Evolutionary conservation across 2,888 invertebrate species (phyloP).

Genomic region (Lochmaea crataegi): DNA sequence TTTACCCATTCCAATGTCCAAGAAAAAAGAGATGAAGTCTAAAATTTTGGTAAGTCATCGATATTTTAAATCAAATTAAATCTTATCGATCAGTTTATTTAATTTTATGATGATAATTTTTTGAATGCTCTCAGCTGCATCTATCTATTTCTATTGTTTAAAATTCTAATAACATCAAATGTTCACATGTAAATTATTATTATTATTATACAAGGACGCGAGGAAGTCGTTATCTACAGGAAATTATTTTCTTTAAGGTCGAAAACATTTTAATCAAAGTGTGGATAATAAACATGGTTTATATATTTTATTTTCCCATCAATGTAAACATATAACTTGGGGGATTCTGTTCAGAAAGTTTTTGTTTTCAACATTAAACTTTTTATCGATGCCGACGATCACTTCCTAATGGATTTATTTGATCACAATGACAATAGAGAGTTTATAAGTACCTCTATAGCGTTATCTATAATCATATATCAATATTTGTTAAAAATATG

Average conservation of each 20-base stretch:
- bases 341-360: not conserved
- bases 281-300: too few relatives aligned
- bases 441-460: constrained; percentile 3
- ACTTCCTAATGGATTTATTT: not conserved
- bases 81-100: not conserved
- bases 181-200: too few relatives aligned
- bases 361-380: too few relatives aligned
- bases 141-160: not conserved
- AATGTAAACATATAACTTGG: too few relatives aligned
- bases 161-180: not conserved
- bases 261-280: not conserved
- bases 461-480: not conserved
- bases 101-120: not conserved
- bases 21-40: constrained; percentile 82
- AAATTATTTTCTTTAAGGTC: not conserved
- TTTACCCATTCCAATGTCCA: constrained; percentile 85
- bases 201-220: too few relatives aligned
- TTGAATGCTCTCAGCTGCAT: not conserved
- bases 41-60: constrained; percentile 75
- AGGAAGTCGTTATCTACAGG: constrained; percentile 16
- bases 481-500: not conserved
- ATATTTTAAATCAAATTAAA: too few relatives aligned
- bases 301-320: too few relatives aligned
- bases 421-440: not conserved
- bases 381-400: not conserved